Percentiles rank a stretch among this genome's conserved stretches.
Conservation (phyloP, 2,888 invertebrate species). For the Cheilosia vernalis region DNA sequence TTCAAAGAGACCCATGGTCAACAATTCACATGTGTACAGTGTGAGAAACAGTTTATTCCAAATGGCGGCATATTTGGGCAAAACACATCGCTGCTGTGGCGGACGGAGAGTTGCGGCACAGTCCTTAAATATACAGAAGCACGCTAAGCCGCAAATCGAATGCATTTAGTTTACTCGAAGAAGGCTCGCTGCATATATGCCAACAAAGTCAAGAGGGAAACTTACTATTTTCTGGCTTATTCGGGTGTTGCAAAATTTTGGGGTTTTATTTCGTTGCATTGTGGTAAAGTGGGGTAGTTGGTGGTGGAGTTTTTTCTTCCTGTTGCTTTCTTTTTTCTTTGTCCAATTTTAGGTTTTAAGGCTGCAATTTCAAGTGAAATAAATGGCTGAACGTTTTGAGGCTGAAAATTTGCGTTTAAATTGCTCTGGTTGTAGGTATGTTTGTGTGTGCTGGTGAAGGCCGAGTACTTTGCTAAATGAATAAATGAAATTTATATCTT, state of each 20-base stretch:
- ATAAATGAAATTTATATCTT: constrained; percentile 34
- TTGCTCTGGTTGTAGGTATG: constrained; percentile 19
- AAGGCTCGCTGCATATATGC: constrained; percentile 18
- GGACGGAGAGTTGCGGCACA: constrained; percentile 13
- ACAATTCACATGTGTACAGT: constrained; percentile 16
- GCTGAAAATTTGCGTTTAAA: constrained; percentile 60
- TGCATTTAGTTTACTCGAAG: constrained; percentile 48
- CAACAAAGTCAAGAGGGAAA: constrained; percentile 6
- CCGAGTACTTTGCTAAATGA: constrained; percentile 14
- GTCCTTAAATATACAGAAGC: constrained; percentile 53
- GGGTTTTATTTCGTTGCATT: constrained; percentile 66
- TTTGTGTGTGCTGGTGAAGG: not conserved
- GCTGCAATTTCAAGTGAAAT: constrained; percentile 67
- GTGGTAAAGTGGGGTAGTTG: constrained; percentile 33
- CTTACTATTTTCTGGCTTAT: constrained; percentile 31
- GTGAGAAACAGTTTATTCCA: constrained; percentile 38
- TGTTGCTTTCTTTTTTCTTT: not conserved
- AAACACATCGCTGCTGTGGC: constrained; percentile 40
- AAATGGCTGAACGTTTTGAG: constrained; percentile 39
- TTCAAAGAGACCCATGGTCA: constrained; percentile 38
- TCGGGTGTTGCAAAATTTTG: constrained; percentile 59
- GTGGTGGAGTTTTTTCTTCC: not conserved
- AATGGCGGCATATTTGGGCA: constrained; percentile 53
- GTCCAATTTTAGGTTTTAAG: constrained; percentile 34
- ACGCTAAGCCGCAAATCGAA: constrained; percentile 66